phyloP scores from a whole-genome alignment of 2,888 invertebrate genomes.

The Conomelus anceps region DNA sequence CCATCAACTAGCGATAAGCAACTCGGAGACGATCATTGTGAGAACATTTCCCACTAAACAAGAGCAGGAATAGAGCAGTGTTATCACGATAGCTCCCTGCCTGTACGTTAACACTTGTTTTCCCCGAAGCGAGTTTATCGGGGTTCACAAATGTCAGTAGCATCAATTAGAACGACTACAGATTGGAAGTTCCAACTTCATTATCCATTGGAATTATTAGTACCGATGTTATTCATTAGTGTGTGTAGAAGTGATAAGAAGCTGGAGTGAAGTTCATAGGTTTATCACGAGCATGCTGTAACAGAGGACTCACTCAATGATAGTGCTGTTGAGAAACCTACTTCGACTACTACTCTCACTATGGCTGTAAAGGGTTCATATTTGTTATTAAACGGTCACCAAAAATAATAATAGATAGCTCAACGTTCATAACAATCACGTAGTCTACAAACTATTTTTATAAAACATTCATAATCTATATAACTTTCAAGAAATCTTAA shows the following conservation, averaged over 20 bases:
- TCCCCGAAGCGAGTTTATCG: not conserved
- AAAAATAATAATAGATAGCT: not conserved
- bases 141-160: not conserved
- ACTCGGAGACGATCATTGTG: not conserved
- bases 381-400: not conserved
- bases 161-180: not conserved
- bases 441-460: not conserved
- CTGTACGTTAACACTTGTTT: not conserved
- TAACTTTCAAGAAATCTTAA: no score
- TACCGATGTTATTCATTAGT: not conserved
- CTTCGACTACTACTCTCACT: no score
- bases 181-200: not conserved
- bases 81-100: not conserved
- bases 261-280: not conserved
- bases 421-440: not conserved
- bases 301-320: not conserved
- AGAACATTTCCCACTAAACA: no score
- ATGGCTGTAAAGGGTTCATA: not conserved
- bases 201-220: not conserved
- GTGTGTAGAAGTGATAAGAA: not conserved
- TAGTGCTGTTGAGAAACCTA: not conserved
- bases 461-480: no score
- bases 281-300: not conserved
- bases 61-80: not conserved
- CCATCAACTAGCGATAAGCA: not conserved